Conservation (phyloP, 2,797 vertebrate genomes). For the Kryptopterus vitreolus region DNA sequence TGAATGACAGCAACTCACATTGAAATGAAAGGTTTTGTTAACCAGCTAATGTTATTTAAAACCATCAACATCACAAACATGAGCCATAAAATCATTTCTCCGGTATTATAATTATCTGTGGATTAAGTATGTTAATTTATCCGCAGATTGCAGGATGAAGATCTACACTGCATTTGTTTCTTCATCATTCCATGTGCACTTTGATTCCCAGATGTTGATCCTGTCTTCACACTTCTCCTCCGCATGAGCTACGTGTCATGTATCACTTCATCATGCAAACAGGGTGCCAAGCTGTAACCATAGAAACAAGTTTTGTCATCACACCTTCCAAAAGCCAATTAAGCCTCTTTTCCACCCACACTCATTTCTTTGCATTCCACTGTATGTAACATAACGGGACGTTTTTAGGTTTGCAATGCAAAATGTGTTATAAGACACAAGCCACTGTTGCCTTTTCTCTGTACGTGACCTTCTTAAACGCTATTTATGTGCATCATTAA, state of each 20-base stretch:
- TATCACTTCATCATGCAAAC: neutral
- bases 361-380: slow-evolving; percentile 19
- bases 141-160: neutral
- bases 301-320: slow-evolving; percentile 58
- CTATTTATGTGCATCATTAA: neutral
- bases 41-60: neutral
- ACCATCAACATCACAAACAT: neutral
- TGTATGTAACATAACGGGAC: slow-evolving; percentile 53
- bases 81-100: neutral
- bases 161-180: neutral
- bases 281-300: slow-evolving; percentile 20
- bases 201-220: neutral
- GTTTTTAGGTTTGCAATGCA: slow-evolving; percentile 36
- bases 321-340: slow-evolving; percentile 63
- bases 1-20: neutral
- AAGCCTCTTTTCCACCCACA: slow-evolving; percentile 50
- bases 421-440: slow-evolving; percentile 35
- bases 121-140: neutral
- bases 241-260: neutral
- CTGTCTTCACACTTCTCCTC: neutral
- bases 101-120: too few relatives aligned
- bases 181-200: neutral
- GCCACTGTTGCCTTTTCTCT: neutral
- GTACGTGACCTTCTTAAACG: neutral
- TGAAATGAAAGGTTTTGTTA: neutral